Conservation (phyloP, 2,888 invertebrate genomes). For the Dugesia japonica region DNA sequence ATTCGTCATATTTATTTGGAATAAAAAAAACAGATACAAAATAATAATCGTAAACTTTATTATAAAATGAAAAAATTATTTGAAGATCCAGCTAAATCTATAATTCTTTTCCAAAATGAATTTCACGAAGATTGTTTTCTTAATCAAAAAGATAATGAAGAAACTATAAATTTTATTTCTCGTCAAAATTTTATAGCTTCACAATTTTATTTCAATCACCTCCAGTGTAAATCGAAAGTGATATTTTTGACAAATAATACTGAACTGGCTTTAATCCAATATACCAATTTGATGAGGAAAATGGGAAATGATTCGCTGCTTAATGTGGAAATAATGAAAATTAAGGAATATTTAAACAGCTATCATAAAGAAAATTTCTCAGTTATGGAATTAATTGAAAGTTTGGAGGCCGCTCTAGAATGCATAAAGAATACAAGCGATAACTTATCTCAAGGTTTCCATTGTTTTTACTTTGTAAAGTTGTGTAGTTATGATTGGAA, state of each 20-base stretch:
- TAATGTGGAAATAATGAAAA: background rate
- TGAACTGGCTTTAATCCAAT: background rate
- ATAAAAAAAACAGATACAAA: background rate
- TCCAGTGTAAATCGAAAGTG: background rate
- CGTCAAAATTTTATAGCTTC: background rate
- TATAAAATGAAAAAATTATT: conserved; percentile 1
- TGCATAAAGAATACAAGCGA: no score
- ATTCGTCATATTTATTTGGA: no score
- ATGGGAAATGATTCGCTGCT: background rate
- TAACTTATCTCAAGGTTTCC: no score
- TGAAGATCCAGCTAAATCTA: conserved; percentile 7
- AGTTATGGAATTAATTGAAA: background rate
- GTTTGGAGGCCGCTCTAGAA: background rate
- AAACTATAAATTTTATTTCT: background rate
- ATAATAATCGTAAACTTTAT: background rate
- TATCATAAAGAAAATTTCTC: background rate
- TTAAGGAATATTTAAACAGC: background rate
- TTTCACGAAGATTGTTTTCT: background rate
- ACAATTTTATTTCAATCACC: background rate
- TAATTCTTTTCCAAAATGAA: background rate
- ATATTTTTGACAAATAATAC: background rate
- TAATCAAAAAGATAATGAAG: background rate
- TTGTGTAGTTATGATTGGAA: no score
- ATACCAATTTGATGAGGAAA: background rate
- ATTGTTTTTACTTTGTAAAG: no score